Conservation (phyloP, 2,113 vertebrate species). For the Ciconia boyciana region DNA sequence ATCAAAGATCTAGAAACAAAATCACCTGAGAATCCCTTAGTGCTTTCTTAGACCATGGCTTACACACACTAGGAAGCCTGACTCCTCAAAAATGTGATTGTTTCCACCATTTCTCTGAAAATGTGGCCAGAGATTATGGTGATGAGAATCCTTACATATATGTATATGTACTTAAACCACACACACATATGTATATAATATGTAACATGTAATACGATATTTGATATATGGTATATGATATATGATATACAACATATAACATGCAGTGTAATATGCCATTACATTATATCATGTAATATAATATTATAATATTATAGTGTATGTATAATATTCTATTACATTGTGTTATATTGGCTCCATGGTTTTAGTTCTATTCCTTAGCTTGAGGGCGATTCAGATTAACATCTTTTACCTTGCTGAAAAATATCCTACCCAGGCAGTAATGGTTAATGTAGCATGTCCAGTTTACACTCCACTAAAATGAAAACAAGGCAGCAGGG, state of each 20-base stretch:
- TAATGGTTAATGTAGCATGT: neutral
- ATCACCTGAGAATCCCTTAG: neutral
- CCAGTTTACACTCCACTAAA: neutral
- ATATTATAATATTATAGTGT: neutral
- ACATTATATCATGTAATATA: neutral
- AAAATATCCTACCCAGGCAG: neutral
- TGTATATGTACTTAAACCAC: neutral
- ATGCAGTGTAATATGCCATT: neutral
- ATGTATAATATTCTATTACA: neutral
- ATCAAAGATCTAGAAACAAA: neutral
- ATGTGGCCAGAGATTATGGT: neutral
- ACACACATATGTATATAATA: neutral
- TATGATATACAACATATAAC: neutral
- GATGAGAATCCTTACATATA: neutral
- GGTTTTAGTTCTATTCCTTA: neutral
- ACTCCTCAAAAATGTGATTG: neutral
- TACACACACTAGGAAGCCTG: neutral
- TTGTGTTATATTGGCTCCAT: neutral
- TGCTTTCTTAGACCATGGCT: neutral
- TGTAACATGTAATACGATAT: neutral
- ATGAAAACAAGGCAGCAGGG: neutral
- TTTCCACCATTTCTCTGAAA: neutral
- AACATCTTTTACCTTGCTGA: neutral
- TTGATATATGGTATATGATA: neutral
- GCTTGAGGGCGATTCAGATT: neutral